phyloP scores from a whole-genome alignment of 2,797 vertebrate species.

The Dipus sagitta region DNA sequence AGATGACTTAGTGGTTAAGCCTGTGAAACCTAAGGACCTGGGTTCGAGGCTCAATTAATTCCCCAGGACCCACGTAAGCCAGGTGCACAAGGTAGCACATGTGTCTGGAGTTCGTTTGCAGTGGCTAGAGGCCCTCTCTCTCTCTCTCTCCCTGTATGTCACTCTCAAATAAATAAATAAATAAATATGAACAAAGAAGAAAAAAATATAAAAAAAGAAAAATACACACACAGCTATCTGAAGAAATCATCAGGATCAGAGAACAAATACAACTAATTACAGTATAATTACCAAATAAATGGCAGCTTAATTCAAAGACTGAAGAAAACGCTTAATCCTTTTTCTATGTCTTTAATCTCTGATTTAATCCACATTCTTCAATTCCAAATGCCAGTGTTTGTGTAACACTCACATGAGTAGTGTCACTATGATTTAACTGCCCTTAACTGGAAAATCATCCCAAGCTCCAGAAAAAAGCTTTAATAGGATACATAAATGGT shows the following conservation, averaged over 20 bases:
- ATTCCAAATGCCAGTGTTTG: conserved; percentile 25
- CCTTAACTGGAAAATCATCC: conserved; percentile 46
- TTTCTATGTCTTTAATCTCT: conserved; percentile 6
- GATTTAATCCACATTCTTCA: neutral
- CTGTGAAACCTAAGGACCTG: no score
- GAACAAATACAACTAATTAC: conserved; percentile 21
- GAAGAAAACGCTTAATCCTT: neutral
- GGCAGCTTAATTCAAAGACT: conserved; percentile 3
- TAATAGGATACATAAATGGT: neutral
- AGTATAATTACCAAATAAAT: conserved; percentile 44
- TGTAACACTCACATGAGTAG: conserved; percentile 39
- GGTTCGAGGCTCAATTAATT: no score
- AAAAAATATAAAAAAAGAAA: no score
- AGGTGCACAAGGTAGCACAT: no score
- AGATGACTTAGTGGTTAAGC: no score
- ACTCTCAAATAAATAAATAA: no score
- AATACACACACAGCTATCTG: neutral
- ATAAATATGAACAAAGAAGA: no score
- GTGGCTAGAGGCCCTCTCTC: no score
- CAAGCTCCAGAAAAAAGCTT: conserved; percentile 6
- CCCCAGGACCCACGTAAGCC: no score
- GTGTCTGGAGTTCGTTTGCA: no score
- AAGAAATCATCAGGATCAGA: neutral
- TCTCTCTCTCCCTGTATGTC: no score
- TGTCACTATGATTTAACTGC: neutral